A percentile compares a stretch with the other conserved stretches of the same genome.
Conservation (phyloP, 2,888 invertebrate species). For the Lochmaea crataegi region DNA sequence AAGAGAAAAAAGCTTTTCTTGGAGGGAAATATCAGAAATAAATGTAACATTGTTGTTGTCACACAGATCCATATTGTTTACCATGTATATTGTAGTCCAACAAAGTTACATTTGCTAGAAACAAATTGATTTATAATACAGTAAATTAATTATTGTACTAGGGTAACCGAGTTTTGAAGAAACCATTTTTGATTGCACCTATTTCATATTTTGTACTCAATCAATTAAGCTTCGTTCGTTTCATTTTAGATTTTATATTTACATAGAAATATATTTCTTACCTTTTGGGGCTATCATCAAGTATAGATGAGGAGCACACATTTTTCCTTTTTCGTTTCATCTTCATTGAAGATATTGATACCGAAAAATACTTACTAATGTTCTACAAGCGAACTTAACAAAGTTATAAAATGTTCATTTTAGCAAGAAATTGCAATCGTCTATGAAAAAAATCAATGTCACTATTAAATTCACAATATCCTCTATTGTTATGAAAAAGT, state of each 20-base stretch:
- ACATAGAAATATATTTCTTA: slow-evolving; percentile 57
- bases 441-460: background rate
- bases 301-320: slow-evolving; percentile 54
- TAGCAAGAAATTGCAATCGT: background rate
- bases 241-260: slow-evolving; percentile 4
- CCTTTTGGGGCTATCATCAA: slow-evolving; percentile 66
- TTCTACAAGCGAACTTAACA: background rate
- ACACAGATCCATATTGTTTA: no score
- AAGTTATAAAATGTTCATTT: background rate
- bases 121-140: no score
- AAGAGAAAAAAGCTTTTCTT: no score
- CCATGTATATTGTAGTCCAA: no score
- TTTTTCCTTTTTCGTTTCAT: slow-evolving; percentile 65
- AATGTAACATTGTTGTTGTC: no score
- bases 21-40: no score
- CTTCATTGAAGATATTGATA: slow-evolving; percentile 12
- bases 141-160: no score
- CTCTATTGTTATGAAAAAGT: background rate
- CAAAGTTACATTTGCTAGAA: no score
- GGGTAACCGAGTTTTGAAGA: background rate
- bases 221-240: background rate
- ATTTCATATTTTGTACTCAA: background rate
- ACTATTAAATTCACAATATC: background rate
- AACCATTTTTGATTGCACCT: background rate
- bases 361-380: background rate